phyloP scores from a whole-genome alignment of 2,113 vertebrate species.

The Melanostigma gelatinosum region DNA sequence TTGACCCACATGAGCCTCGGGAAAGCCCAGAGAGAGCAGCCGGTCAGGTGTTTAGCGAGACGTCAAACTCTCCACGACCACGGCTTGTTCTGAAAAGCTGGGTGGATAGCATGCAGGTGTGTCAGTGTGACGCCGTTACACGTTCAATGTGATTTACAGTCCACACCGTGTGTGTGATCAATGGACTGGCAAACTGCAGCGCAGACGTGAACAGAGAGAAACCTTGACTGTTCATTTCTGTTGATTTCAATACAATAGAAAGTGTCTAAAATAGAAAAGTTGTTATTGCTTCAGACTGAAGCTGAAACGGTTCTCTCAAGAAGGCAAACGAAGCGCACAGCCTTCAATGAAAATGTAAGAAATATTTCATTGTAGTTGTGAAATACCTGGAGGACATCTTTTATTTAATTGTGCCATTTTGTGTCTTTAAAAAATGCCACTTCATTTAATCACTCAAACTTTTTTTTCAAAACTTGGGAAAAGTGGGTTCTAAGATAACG shows the following conservation, averaged over 20 bases:
- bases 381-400: background rate
- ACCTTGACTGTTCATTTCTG: background rate
- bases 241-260: background rate
- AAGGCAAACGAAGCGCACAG: background rate
- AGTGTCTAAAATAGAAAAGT: too few relatives aligned
- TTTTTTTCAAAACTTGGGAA: background rate
- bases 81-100: background rate
- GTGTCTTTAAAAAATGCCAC: background rate
- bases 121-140: background rate
- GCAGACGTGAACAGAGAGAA: background rate
- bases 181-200: too few relatives aligned
- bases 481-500: too few relatives aligned
- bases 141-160: background rate
- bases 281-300: background rate
- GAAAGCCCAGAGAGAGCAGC: slow-evolving; percentile 1
- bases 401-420: background rate
- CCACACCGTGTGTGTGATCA: background rate
- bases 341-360: too few relatives aligned
- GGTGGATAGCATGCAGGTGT: background rate
- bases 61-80: slow-evolving; percentile 2
- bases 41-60: slow-evolving; percentile 11
- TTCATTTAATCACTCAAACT: background rate
- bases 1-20: slow-evolving; percentile 27
- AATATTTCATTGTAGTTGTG: background rate
- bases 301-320: background rate